phyloP scores from a whole-genome alignment of 2,888 invertebrate species.

The Erynnis tages region DNA sequence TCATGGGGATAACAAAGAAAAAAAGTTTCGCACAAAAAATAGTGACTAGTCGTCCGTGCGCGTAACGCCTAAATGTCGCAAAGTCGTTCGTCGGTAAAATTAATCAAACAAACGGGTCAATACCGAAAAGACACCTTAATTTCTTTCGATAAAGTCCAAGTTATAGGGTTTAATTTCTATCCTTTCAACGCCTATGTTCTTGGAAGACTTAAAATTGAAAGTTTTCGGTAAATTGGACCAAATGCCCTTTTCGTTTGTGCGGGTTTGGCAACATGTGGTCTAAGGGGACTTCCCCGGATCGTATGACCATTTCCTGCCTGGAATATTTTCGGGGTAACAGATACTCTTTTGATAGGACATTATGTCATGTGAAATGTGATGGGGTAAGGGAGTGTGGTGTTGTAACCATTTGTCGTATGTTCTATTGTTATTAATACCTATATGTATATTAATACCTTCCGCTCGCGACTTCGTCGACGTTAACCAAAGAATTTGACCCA shows the following conservation, averaged over 20 bases:
- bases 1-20: too few relatives aligned
- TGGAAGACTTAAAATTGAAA: conserved; percentile 15
- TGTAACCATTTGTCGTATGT: too few relatives aligned
- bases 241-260: conserved; percentile 5
- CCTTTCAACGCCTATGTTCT: not conserved
- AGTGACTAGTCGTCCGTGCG: too few relatives aligned
- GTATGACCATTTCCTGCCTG: conserved; percentile 14
- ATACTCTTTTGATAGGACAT: not conserved
- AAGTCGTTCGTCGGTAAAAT: conserved; percentile 31
- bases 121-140: not conserved
- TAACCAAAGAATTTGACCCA: too few relatives aligned
- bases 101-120: not conserved
- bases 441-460: too few relatives aligned
- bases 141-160: not conserved
- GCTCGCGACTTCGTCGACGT: too few relatives aligned
- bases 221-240: conserved; percentile 10
- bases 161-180: not conserved
- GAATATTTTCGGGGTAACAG: conserved; percentile 10
- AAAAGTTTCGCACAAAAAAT: too few relatives aligned
- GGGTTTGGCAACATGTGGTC: conserved; percentile 19
- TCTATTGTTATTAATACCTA: too few relatives aligned
- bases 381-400: too few relatives aligned
- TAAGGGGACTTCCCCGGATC: conserved; percentile 10
- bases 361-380: not conserved
- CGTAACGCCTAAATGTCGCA: conserved; percentile 6